Conservation (phyloP, 2,888 invertebrate genomes). For the Aleiodes alternator region DNA sequence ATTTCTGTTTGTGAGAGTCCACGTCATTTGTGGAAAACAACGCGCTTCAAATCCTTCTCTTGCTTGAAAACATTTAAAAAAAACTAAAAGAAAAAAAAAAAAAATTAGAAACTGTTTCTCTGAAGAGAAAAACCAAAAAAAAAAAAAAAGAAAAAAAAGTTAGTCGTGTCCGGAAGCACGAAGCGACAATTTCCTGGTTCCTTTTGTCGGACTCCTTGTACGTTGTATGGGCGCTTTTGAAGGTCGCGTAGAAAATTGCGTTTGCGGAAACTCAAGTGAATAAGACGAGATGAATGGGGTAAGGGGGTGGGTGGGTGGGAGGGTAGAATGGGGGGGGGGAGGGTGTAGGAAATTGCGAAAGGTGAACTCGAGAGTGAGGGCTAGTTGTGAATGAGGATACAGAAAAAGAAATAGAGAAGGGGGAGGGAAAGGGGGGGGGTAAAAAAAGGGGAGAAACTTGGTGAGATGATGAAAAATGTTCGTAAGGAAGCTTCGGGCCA, state of each 20-base stretch:
- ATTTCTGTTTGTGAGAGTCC: background rate
- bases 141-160: background rate
- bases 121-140: background rate
- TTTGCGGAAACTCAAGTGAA: slow-evolving; percentile 52
- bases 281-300: slow-evolving; percentile 32
- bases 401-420: background rate
- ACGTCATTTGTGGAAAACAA: slow-evolving; percentile 6
- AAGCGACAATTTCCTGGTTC: slow-evolving; percentile 58
- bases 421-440: background rate
- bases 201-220: slow-evolving; percentile 50
- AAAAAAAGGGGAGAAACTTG: slow-evolving; percentile 41
- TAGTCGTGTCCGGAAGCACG: slow-evolving; percentile 53
- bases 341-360: slow-evolving; percentile 31
- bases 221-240: slow-evolving; percentile 31
- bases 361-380: slow-evolving; percentile 31
- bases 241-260: slow-evolving; percentile 51
- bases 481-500: slow-evolving; percentile 46
- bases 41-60: slow-evolving; percentile 33
- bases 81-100: slow-evolving; percentile 1
- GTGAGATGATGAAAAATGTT: slow-evolving; percentile 52
- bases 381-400: slow-evolving; percentile 34
- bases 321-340: background rate
- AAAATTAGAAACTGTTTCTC: background rate
- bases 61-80: slow-evolving; percentile 23
- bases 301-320: too few relatives aligned